Conservation (phyloP, 1,140 invertebrate genomes). For the Anastatus disparis region DNA sequence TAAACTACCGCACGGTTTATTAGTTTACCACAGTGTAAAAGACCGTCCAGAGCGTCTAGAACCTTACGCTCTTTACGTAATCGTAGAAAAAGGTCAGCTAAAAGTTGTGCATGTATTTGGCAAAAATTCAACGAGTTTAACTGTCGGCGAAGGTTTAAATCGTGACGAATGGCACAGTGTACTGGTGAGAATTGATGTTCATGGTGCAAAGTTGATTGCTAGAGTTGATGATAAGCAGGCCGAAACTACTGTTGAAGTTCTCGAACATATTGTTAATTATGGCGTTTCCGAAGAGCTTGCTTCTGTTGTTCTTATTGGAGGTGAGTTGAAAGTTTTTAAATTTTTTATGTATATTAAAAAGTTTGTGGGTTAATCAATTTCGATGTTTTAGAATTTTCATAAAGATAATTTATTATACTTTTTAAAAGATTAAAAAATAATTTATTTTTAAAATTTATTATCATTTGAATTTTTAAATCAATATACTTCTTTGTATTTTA, state of each 20-base stretch:
- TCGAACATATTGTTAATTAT: conserved; percentile 84
- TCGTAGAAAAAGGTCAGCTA: conserved; percentile 87
- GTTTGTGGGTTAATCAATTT: too few relatives aligned
- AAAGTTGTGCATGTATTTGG: conserved; percentile 92
- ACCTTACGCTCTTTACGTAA: conserved; percentile 88
- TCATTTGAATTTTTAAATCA: too few relatives aligned
- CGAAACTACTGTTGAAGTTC: conserved; percentile 81
- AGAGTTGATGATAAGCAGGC: conserved; percentile 84
- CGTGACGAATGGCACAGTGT: conserved; percentile 90
- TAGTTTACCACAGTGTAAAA: conserved; percentile 90
- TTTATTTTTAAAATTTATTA: too few relatives aligned
- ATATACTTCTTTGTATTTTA: too few relatives aligned
- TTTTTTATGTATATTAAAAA: too few relatives aligned
- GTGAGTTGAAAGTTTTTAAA: too few relatives aligned
- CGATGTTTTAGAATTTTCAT: too few relatives aligned
- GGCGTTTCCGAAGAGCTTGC: conserved; percentile 84
- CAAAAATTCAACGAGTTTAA: conserved; percentile 83
- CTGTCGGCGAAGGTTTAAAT: conserved; percentile 88
- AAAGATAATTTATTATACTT: too few relatives aligned
- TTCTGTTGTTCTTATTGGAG: conserved; percentile 89
- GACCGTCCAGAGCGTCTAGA: conserved; percentile 78
- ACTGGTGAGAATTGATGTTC: conserved; percentile 84
- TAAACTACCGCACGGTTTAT: conserved; percentile 83
- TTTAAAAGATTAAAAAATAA: too few relatives aligned
- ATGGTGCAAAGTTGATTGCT: conserved; percentile 81